Evolutionary conservation across 2,113 vertebrate genomes (phyloP).

Genomic region (Colaptes auratus): DNA sequence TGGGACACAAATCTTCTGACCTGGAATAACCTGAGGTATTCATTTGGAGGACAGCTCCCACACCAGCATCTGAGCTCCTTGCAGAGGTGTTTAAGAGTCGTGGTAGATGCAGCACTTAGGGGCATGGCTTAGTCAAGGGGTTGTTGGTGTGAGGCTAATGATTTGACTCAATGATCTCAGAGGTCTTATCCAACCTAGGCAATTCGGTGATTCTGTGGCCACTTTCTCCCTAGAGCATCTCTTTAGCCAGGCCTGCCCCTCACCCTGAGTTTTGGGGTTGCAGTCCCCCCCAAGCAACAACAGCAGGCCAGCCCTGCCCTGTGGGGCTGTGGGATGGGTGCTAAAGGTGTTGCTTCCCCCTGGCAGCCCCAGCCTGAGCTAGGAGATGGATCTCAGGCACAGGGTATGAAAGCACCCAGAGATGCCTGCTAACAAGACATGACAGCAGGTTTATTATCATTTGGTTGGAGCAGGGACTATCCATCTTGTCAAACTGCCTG

Average conservation of each 20-base stretch:
- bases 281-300: accelerated
- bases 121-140: too few species aligned
- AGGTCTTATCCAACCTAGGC: too few species aligned
- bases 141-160: too few species aligned
- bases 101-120: too few species aligned
- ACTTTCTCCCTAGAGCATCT: background rate
- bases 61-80: background rate
- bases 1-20: background rate
- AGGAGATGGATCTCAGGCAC: background rate
- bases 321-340: background rate
- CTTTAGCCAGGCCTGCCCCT: background rate
- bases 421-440: conserved; percentile 1
- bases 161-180: too few species aligned
- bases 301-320: accelerated
- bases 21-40: background rate
- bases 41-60: background rate
- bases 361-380: background rate
- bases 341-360: background rate
- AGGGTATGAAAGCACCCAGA: background rate
- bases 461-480: background rate
- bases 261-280: accelerated
- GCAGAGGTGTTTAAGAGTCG: background rate
- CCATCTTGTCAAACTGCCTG: conserved; percentile 6
- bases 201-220: too few species aligned
- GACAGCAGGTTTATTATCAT: conserved; percentile 32